Base-by-base conservation (phyloP, 2,888 invertebrate species). In the Folsomia manolachei region DNA sequence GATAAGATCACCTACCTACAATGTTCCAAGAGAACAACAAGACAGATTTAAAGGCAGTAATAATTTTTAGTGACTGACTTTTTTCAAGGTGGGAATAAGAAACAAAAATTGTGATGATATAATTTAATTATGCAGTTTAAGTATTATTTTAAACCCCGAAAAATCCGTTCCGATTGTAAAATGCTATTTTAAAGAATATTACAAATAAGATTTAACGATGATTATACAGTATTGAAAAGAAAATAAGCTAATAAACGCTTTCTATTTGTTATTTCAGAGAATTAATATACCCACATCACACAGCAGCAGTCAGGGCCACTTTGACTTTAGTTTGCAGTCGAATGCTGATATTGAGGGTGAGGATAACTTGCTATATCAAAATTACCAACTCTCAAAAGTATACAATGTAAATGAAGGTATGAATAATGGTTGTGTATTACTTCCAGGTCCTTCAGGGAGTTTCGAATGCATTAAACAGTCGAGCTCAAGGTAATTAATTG, bases 391-490 rank as follows among this genome's bases (percentile, higher is more conserved):
- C 51, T 51, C 51, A 51, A 51, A 51, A 51, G 18, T 51, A 51
- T 51, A 11, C 9, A 51, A 51, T 51, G 51, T 11, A 51, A 11
- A 9, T 51, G 51, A 11, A 18, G 18, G 9, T 9, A 51, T 9
- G 9, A 51, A 51, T 11, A 11, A 51, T 11, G 9, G 51, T 51
- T 51, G 9, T 51, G 9, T 51, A 11, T 51, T 51, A 51, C 9
- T 11, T 51, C 51, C 18, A 56, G 56, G 56, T 83, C 89, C 89
- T 74, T 92, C 93, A 86, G 95, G 95, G 83, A 93, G 94, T 84
- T 93, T 95, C 86, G 95, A 96, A 86, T 96, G 95, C 85, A 89
- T 96, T 83, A 88, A 89, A 82, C 91, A 92, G 84, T 87, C 86
- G 82, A 87, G 86, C 81, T 82, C 84, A 78, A 85, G 84, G 86